phyloP scores from a whole-genome alignment of 2,797 vertebrate species.

The Chromis chromis region DNA sequence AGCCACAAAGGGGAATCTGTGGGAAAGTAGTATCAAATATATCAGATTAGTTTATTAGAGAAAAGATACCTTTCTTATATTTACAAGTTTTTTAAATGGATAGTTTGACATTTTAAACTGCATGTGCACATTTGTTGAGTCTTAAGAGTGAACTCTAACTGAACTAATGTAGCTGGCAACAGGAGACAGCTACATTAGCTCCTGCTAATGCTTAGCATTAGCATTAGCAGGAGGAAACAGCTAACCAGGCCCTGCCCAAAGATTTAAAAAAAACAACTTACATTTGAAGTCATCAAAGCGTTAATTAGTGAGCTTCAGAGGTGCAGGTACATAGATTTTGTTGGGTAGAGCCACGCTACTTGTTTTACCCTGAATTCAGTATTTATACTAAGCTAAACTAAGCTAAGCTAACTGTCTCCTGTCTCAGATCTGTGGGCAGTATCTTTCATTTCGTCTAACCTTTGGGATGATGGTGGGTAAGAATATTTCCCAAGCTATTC shows the following conservation, averaged over 20 bases:
- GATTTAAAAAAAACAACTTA: too few species aligned
- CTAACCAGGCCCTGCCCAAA: background rate
- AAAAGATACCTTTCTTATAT: too few species aligned
- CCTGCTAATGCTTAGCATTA: too few species aligned
- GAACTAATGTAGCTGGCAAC: background rate
- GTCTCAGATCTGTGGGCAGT: too few species aligned
- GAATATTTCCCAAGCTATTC: background rate
- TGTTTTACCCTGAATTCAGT: too few species aligned
- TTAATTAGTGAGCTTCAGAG: too few species aligned
- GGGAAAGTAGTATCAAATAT: background rate
- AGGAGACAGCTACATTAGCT: too few species aligned
- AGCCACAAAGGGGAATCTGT: conserved; percentile 96
- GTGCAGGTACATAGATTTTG: too few species aligned
- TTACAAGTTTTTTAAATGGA: background rate
- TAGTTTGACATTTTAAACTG: background rate
- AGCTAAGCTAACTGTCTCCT: too few species aligned
- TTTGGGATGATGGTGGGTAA: too few species aligned
- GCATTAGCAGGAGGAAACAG: background rate
- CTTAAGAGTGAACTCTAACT: background rate
- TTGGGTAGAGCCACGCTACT: too few species aligned
- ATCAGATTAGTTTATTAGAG: background rate
- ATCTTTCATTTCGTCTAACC: background rate
- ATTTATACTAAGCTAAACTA: too few species aligned
- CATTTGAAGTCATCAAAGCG: background rate
- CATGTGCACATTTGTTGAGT: background rate